Evolutionary conservation across 2,888 invertebrate genomes (phyloP).

Genomic region (Diplolepis rosae): DNA sequence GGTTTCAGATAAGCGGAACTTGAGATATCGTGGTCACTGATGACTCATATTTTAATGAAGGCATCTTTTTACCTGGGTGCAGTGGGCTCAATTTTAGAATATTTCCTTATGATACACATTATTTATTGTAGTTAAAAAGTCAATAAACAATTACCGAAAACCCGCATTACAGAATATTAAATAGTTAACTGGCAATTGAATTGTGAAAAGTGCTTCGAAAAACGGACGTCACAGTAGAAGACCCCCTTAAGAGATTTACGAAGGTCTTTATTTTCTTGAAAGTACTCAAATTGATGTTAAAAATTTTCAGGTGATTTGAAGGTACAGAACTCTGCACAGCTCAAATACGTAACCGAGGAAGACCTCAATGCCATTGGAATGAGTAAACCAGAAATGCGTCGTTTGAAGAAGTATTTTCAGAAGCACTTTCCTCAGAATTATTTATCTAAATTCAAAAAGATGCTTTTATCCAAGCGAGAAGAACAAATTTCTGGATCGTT

Average conservation of each 20-base stretch:
- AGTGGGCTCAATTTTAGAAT: no score
- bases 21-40: no score
- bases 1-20: no score
- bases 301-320: constrained; percentile 80
- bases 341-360: constrained; percentile 95
- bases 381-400: constrained; percentile 95
- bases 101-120: no score
- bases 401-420: constrained; percentile 94
- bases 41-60: no score
- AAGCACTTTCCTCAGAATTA: constrained; percentile 96
- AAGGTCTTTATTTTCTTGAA: background rate
- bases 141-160: no score
- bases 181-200: no score
- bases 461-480: constrained; percentile 79
- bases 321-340: constrained; percentile 89
- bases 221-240: no score
- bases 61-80: no score
- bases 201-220: no score
- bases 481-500: constrained; percentile 67
- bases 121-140: no score
- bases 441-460: constrained; percentile 91
- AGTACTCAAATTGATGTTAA: background rate
- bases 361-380: constrained; percentile 94
- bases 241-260: background rate
- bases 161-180: no score